Percentiles rank a stretch among this genome's conserved stretches.
Evolutionary conservation across 1,140 invertebrate genomes (phyloP).

Genomic region (Anastrepha obliqua): DNA sequence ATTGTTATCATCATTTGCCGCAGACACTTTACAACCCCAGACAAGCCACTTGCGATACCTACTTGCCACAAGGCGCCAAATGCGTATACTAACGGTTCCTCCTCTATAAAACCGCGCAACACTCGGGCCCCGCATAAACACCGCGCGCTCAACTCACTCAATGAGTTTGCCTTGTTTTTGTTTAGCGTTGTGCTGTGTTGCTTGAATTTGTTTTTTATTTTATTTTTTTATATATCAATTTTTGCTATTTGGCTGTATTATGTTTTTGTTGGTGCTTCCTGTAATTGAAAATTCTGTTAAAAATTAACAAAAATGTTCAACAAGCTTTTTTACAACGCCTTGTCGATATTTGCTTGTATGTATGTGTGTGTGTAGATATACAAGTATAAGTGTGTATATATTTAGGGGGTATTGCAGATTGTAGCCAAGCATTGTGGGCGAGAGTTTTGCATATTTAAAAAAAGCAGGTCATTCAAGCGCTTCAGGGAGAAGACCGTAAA

Average conservation of each 20-base stretch:
- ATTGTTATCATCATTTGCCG: slow-evolving; percentile 56
- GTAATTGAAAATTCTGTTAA: slow-evolving; percentile 56
- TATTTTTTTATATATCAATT: neutral
- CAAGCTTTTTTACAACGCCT: slow-evolving; percentile 47
- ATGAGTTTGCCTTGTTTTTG: slow-evolving; percentile 27
- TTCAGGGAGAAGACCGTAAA: neutral
- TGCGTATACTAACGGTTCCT: neutral
- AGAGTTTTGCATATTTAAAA: slow-evolving; percentile 52
- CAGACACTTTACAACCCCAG: slow-evolving; percentile 53
- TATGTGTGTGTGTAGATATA: neutral
- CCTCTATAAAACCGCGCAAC: neutral
- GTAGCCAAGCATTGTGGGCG: slow-evolving; percentile 41
- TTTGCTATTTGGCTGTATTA: slow-evolving; percentile 39
- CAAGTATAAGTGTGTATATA: too few relatives aligned
- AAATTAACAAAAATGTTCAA: slow-evolving; percentile 57
- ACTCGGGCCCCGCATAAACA: neutral
- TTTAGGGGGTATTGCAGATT: neutral
- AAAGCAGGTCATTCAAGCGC: slow-evolving; percentile 22
- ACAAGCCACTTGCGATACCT: slow-evolving; percentile 34
- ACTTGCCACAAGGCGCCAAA: slow-evolving; percentile 18
- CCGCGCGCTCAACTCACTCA: slow-evolving; percentile 10
- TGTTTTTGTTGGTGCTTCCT: slow-evolving; percentile 43
- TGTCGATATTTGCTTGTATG: neutral
- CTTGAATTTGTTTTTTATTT: neutral
- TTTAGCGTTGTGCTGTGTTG: neutral